Evolutionary conservation across 2,888 invertebrate species (phyloP), one percentile per base, ranked within the genome.

Genomic region (Adelognathus sp.): DNA sequence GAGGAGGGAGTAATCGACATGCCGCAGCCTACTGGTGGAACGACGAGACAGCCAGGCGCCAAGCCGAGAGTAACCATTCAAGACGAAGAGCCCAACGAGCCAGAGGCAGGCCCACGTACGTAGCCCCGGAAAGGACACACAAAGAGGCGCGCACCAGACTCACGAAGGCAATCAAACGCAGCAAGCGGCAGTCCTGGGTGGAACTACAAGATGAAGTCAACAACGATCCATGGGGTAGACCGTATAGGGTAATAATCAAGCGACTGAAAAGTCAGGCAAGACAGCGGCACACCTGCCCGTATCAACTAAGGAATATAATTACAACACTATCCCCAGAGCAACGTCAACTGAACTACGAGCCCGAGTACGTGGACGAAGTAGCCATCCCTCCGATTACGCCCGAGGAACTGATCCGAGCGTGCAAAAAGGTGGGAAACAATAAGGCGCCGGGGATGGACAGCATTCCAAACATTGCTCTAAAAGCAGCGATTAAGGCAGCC

Each of bases 381-480:
- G 58, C 33, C 1, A 66, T 75, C n/a, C 76, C 72, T 7, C 66
- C 71, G 1, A 31, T 81, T 29, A 79, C 76, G 0, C 2, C 39
- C 9, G 77, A 70, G n/a, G 78, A 83, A 61, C 36, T 83, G 14
- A 9, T 60, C 14, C 16, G 7, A 24, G 82, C 82, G 0, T 18
- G 39, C 14, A 31, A 6, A 0, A 74, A 39, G 16, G 63, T 82
- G 0, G 75, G 75, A 11, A 69, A 56, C 18, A 61, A 36, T 4
- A 83, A 83, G 27, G 73, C 80, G 2, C 77, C 83, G 7, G 81
- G 79, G 1, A n/a, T 76, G 50, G 81, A 83, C 36, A 60, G 33
- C 6, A 79, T 83, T 1, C 80, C 80, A 0, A 77, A 76, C 16
- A 27, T 70, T 0, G 76, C 76, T 0, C 21, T 80, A 0, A 80